Conservation (phyloP, 2,113 vertebrate genomes). For the Euleptes europaea region DNA sequence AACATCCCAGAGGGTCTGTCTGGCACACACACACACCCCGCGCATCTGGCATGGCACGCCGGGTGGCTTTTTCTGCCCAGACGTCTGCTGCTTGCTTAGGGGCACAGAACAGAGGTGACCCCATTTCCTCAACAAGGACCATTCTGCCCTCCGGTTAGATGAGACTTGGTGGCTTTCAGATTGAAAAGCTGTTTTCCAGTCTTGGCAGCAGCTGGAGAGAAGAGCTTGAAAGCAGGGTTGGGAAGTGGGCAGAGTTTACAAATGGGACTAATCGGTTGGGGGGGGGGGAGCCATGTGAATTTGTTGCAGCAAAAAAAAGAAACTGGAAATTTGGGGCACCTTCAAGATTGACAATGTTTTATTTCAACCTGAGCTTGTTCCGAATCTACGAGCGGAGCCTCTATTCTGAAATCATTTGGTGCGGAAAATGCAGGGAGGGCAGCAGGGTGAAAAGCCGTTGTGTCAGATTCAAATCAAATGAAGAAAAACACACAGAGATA, state of each 20-base stretch:
- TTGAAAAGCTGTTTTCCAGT: not conserved
- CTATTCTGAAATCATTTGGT: no score
- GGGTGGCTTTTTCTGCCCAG: not conserved
- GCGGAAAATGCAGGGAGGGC: no score
- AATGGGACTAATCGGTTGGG: not conserved
- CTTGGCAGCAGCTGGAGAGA: not conserved
- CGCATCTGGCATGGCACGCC: no score
- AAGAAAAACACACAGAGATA: no score
- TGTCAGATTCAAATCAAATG: no score
- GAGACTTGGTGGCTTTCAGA: not conserved
- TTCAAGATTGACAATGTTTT: no score
- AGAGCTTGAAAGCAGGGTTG: not conserved
- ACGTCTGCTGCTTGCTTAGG: not conserved
- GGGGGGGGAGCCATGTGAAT: no score
- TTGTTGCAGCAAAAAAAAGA: no score
- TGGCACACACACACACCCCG: not conserved
- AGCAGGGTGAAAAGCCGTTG: accelerated
- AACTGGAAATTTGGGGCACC: no score
- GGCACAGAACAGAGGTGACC: not conserved
- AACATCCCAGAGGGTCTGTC: not conserved
- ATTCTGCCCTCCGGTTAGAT: not conserved
- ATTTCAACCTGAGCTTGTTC: no score
- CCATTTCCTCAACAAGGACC: not conserved
- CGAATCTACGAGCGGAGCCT: no score
- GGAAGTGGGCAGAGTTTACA: not conserved